These are phyloP conservation scores for Phalanger gymnotis DNA, from an alignment of 2,797 vertebrate genomes.

Conservation along the genomic window DNA sequence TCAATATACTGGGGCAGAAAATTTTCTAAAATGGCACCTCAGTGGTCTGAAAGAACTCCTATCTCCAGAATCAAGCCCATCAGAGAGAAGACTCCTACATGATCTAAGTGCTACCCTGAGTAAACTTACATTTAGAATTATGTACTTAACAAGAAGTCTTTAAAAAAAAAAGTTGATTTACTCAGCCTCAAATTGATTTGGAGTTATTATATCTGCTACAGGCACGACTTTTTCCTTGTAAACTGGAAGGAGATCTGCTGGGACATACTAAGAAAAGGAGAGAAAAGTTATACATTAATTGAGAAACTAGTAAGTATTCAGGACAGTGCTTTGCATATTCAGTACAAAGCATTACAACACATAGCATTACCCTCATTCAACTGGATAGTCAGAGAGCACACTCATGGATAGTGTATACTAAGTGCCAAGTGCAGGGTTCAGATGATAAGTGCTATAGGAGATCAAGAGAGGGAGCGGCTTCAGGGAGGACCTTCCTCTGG, in stretches of 20 bases:
- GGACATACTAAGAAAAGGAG: conserved; percentile 91
- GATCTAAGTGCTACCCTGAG: not conserved
- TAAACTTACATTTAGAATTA: not conserved
- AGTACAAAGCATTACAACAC: not conserved
- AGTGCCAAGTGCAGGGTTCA: not conserved
- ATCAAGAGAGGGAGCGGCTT: not conserved
- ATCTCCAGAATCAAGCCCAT: not conserved
- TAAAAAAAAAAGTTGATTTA: conserved; percentile 86
- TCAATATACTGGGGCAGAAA: not conserved
- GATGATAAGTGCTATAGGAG: not conserved
- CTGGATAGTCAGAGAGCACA: not conserved
- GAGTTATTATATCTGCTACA: conserved; percentile 97
- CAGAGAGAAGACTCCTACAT: not conserved
- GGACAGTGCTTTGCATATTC: not conserved
- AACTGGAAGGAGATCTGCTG: conserved; percentile 95
- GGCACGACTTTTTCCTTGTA: conserved; percentile 97
- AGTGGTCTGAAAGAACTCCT: not conserved
- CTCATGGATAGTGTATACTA: not conserved
- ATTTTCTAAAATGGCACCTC: not conserved
- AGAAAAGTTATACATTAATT: not conserved
- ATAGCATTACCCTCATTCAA: not conserved
- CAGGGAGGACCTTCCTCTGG: not conserved
- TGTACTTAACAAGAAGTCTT: not conserved
- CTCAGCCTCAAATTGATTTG: conserved; percentile 99
- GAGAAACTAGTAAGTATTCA: not conserved